Base-by-base conservation (phyloP, 2,113 vertebrate genomes). In the Datnioides undecimradiatus region DNA sequence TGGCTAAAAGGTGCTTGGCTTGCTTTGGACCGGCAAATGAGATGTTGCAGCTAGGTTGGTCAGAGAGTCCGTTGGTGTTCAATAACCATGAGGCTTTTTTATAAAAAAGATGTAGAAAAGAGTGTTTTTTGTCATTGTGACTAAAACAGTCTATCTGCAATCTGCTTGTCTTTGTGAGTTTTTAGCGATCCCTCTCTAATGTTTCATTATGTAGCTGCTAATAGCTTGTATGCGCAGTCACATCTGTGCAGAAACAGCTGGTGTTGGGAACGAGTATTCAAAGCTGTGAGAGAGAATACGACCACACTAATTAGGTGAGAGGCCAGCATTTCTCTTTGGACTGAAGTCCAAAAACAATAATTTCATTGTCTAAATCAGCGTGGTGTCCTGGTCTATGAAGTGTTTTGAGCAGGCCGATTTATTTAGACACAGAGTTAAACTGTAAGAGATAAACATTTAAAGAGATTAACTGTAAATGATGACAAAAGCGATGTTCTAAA, bases 221-320 rank as follows among this genome's bases (percentile, higher is more conserved):
- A 71, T 69, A 40, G n/a, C 16, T 0, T 31, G 55, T 59, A 19
- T 19, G 10, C 51, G 27, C 66, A n/a, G 25, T 65, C 64, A 79
- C 78, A 83, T 85, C 73, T 88, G 79, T 84, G 49, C 55, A n/a
- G 80, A 73, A 89, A 82, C 73, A 83, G 83, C 72, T 85, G 81
- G 48, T 60, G 60, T 76, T 73, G 11, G 33, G 41, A 73, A 34
- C 19, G 36, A 69, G 57, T n/a, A 58, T 66, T 68, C 78, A 51
- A 83, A 74, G 74, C 49, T 45, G 48, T 38, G 38, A 68, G n/a
- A 62, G 38, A 64, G 60, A 84, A 55, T 40, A 72, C 34, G 60
- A 45, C 59, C 68, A 29, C 49, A 75, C 1, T 76, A 68, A 77
- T 79, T 79, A 17, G 11, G 45, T 25, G 27, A 52, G 55, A 73